phyloP scores from a whole-genome alignment of 2,113 vertebrate species.

The Dipodomys spectabilis region DNA sequence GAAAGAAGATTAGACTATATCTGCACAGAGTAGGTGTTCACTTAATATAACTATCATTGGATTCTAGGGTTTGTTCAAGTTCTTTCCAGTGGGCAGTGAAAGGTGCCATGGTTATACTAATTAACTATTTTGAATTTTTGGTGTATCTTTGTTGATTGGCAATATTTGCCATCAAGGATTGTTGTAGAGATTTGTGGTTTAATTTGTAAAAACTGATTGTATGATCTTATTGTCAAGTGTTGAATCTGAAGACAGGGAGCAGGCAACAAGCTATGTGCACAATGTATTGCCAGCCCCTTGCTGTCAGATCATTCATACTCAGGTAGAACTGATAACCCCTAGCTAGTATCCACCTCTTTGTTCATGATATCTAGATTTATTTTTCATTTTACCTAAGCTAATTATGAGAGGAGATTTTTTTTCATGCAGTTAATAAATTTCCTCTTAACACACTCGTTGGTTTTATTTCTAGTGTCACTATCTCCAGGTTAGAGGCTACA shows the following conservation, averaged over 20 bases:
- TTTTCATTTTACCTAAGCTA: not conserved
- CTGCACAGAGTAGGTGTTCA: not conserved
- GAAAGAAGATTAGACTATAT: not conserved
- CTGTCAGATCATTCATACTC: not conserved
- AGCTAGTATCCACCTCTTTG: not conserved
- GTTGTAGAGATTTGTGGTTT: not conserved
- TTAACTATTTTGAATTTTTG: not conserved
- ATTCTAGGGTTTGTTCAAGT: not conserved
- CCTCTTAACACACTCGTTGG: not conserved
- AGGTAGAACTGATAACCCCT: not conserved
- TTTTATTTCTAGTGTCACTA: not conserved
- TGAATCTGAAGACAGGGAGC: not conserved
- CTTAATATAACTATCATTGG: not conserved
- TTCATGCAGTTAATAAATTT: not conserved
- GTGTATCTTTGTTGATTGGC: not conserved
- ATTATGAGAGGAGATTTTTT: not conserved
- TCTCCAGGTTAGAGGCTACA: not conserved
- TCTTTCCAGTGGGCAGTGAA: not conserved
- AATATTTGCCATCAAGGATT: not conserved
- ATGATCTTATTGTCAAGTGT: not conserved
- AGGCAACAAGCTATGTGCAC: not conserved
- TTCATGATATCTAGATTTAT: not conserved
- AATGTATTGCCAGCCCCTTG: not conserved
- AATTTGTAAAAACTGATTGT: not conserved
- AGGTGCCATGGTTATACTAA: not conserved